Base-by-base conservation (phyloP, 2,888 invertebrate genomes). In the Trichacis sp. region DNA sequence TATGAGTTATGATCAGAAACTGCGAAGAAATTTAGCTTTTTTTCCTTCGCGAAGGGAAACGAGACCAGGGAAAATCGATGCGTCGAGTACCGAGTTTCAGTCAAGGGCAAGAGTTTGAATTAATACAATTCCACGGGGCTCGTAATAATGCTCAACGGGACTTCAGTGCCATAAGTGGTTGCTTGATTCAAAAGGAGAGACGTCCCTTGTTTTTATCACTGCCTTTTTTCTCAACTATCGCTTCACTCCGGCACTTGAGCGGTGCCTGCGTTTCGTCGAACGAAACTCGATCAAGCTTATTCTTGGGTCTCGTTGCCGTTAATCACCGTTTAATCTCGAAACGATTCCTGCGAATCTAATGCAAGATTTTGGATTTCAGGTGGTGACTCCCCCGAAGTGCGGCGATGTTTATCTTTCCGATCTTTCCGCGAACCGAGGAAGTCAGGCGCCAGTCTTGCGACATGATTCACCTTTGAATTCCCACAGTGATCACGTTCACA, bases 381-480 rank as follows among this genome's bases (percentile, higher is more conserved):
- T 90, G 65, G 86, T 91, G 68, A 90, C 90, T 60, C 91, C 91
- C 33, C 90, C 91, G 81, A 89, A 90, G 83, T 89, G 89, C 83
- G 91, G 92, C 74, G 91, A 92, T 83, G 90, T 91, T 47, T 92
- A 90, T 83, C 84, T 91, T 68, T 92, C 92, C 84, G 91, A 91
- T 82, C 87, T 89, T 79, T 88, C 90, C 65, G 87, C 87, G 9
- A 84, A 77, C 64, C 79, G 83, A 59, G 79, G 75, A 51, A 82
- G 81, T 69, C 80, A 81, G 24, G 82, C 81, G 24, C 80, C 82
- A 58, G 74, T 77, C 36, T 79, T 79, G 55, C 76, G 80, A 56
- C 81, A 78, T 68, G 82, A 78, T 51, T 84, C 78, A 72, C 82
- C 76, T 73, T 81, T 73, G 73, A 84, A 75, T 76, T 81, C 77